A percentile compares a stretch with the other conserved stretches of the same genome.
Evolutionary conservation across 2,797 vertebrate genomes (phyloP).

Genomic region (Thalassophryne amazonica): DNA sequence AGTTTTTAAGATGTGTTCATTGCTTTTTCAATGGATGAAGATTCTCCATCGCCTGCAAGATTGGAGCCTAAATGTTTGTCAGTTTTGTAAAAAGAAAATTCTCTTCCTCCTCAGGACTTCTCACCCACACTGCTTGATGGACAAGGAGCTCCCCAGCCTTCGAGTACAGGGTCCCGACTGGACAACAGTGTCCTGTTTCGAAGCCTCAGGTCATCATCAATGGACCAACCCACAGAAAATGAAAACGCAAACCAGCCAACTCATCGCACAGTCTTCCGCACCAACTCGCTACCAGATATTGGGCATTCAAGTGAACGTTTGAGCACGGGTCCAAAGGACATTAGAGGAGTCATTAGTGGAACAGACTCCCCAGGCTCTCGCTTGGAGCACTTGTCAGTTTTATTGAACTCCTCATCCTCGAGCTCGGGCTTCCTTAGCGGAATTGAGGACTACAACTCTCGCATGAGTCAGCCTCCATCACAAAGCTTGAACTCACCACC

Average conservation of each 20-base stretch:
- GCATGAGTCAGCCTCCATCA: slow-evolving; percentile 31
- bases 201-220: slow-evolving; percentile 45
- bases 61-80: slow-evolving; percentile 11
- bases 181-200: slow-evolving; percentile 86
- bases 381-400: slow-evolving; percentile 50
- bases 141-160: slow-evolving; percentile 23
- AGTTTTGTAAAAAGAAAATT: slow-evolving; percentile 59
- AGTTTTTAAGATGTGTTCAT: too few species aligned
- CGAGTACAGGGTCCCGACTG: slow-evolving; percentile 78
- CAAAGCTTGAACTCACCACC: slow-evolving; percentile 16
- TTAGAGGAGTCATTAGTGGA: background rate
- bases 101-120: slow-evolving; percentile 47
- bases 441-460: slow-evolving; percentile 22
- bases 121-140: slow-evolving; percentile 46
- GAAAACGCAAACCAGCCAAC: too few species aligned
- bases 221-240: slow-evolving; percentile 51
- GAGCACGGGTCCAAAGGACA: background rate
- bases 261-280: slow-evolving; percentile 9
- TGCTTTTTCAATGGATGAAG: background rate
- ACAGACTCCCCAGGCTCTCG: slow-evolving; percentile 14
- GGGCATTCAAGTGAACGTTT: slow-evolving; percentile 18
- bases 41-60: slow-evolving; percentile 13
- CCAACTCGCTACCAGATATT: slow-evolving; percentile 62
- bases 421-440: slow-evolving; percentile 36
- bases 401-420: slow-evolving; percentile 39